Percentiles rank a stretch among this genome's conserved stretches.
phyloP scores from a whole-genome alignment of 2,113 vertebrate species.

The Mirza zaza region DNA sequence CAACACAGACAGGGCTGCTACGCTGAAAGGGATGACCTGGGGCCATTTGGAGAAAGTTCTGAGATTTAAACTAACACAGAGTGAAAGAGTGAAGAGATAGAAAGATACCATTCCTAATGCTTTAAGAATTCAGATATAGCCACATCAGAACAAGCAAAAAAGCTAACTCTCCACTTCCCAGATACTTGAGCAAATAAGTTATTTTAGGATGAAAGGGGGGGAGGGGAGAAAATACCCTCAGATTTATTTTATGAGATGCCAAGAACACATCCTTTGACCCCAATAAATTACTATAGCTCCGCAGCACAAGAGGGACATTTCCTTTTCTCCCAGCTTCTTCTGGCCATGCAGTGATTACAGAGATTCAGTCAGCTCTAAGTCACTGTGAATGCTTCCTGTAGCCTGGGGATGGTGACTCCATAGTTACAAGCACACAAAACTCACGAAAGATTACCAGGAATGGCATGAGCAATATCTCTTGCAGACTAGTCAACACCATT shows the following conservation, averaged over 20 bases:
- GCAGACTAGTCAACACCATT: background rate
- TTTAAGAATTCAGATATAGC: background rate
- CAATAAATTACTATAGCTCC: background rate
- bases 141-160: background rate
- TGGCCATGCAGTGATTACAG: background rate
- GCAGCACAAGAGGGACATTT: background rate
- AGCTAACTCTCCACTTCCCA: background rate
- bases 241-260: background rate
- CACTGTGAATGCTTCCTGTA: background rate
- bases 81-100: background rate
- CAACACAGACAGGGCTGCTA: background rate
- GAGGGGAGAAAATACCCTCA: background rate
- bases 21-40: background rate
- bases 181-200: background rate
- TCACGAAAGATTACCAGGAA: background rate
- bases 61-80: background rate
- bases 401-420: background rate
- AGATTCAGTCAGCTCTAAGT: background rate
- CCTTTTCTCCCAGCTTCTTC: background rate
- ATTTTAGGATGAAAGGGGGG: background rate
- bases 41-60: background rate
- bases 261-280: background rate
- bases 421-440: background rate
- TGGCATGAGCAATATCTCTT: background rate
- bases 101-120: background rate